A percentile compares a stretch with the other conserved stretches of the same genome.
Evolutionary conservation across 1,140 invertebrate species (phyloP).

Genomic region (Cherax destructor): DNA sequence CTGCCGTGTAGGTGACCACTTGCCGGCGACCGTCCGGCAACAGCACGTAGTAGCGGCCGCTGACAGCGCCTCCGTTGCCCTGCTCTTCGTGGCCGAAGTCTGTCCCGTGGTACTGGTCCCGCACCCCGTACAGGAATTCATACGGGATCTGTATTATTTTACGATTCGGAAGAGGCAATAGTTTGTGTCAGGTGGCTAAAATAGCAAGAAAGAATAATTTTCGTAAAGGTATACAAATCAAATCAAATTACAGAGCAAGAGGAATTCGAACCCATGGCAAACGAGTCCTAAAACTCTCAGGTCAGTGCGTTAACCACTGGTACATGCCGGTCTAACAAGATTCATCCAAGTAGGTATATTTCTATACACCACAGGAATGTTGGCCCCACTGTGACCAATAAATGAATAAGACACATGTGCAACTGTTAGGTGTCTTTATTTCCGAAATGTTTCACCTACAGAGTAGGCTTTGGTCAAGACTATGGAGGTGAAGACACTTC

Average conservation of each 20-base stretch:
- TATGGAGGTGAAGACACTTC: not conserved
- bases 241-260: not conserved
- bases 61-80: constrained; percentile 70
- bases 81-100: constrained; percentile 72
- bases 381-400: no score
- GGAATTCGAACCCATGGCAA: no score
- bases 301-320: no score
- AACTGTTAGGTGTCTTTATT: no score
- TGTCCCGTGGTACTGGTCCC: constrained; percentile 69
- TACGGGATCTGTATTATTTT: constrained; percentile 58
- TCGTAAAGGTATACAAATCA: not conserved
- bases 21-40: constrained; percentile 73
- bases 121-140: constrained; percentile 72
- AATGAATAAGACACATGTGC: no score
- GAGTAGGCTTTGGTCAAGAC: no score
- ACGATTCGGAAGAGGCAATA: not conserved
- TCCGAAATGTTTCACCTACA: no score
- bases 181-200: not conserved
- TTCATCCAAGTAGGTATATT: no score
- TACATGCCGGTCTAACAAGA: no score
- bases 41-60: constrained; percentile 72
- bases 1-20: constrained; percentile 70
- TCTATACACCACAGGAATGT: no score
- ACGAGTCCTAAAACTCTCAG: no score
- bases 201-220: not conserved